Evolutionary conservation across 2,113 vertebrate species (phyloP), one percentile per base, ranked within the genome.

Genomic region (Pangasianodon gigas): DNA sequence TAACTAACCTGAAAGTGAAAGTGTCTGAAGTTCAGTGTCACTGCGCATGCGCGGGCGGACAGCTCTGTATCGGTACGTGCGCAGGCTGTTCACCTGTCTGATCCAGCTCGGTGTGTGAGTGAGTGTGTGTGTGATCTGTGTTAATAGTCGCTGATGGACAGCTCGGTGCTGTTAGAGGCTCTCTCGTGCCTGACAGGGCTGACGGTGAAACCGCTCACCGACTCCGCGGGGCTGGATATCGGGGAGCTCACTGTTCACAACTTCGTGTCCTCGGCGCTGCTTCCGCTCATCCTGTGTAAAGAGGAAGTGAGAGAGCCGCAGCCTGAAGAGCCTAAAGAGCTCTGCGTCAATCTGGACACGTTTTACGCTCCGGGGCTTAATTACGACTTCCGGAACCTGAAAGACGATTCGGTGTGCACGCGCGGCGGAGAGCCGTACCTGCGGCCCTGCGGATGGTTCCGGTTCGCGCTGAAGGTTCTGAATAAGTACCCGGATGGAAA

Each of bases 361-460:
- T 91, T 92, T 56, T 91, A 89, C 6, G 90, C 79, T 1, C 79
- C 90, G 5, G 0, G 0, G 21, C 90, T 85, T 37, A 87, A 92
- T 54, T 89, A 81, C 71, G 90, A 92, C 44, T 91, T 92, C 80
- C 88, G 87, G 13, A 13, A 87, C 32, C 51, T 48, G 32, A 75
- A 54, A 18, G 69, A 91, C 32, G 18, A 54, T 0, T 2, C 54
- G 37, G 4, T 0, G 32, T 91, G 89, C 89, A 2, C 3, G 60
- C 87, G 90, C 16, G 90, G 90, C 10, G 65, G 51, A 26, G 90
- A 92, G 37, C 14, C 52, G 7, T 92, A 92, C 82, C 41, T 1
- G 5, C 81, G 90, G 2, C 90, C 90, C 16, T 62, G 52, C 44
- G 91, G 90, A 2, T 91, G 91, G 90, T 87, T 80, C 44, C 91